Evolutionary conservation across 2,888 invertebrate species (phyloP), one percentile per base, ranked within the genome.

Genomic region (Drymonia ruficornis): DNA sequence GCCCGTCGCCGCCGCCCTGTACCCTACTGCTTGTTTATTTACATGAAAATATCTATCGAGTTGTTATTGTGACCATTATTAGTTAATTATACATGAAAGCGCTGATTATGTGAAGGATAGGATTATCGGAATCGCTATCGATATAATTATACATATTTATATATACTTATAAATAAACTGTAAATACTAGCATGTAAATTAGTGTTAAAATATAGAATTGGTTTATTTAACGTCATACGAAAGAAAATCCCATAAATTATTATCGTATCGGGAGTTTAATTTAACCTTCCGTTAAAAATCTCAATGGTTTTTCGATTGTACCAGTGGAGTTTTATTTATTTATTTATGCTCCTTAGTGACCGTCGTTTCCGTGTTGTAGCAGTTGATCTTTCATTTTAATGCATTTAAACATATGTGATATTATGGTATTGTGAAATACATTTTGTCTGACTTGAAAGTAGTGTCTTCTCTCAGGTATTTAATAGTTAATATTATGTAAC

Each of bases 391-490:
- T 89, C 80, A 78, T 84, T 84, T 70, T 76, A 84, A 87, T 92
- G 91, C 91, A 91, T 92, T 92, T 92, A 92, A 91, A 79, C 87
- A 86, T 91, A 90, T 92, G 91, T 92, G 91, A 92, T 92, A 92
- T 90, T 91, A 90, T 91, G 84, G 84, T 90, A 89, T 87, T 87
- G 84, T 86, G 83, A 80, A 86, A 87, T 84, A 87, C 83, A 86
- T 89, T 91, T 91, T 92, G 91, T 92, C 91, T 92, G 91, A 91
- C 91, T 89, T 90, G 81, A 85, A 83, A 84, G 87, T 89, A 90
- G 88, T 86, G 85, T 86, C 81, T 84, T 76, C 84, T 86, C 84
- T 84, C 84, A 80, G 80, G 71, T 88, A 80, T 80, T 72, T 83
- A n/a, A n/a, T n/a, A 82, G 78, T n/a, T 40, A 40, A 42, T 16